These are phyloP conservation scores for Microplitis deprimator DNA, from an alignment of 2,888 invertebrate genomes.

Conservation along the genomic window DNA sequence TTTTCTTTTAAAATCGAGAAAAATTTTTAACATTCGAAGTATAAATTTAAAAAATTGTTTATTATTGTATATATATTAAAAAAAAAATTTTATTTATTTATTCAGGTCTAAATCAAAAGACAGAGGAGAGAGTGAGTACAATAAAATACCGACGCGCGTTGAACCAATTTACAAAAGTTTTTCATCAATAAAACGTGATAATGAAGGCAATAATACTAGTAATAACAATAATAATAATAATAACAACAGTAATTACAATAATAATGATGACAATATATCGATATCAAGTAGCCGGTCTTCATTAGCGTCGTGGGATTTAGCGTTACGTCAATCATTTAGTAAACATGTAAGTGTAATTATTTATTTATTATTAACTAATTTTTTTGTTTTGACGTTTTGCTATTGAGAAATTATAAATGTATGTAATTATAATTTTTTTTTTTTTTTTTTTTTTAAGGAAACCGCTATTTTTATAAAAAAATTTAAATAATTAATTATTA, in stretches of 20 bases:
- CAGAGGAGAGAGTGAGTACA: slow-evolving; percentile 73
- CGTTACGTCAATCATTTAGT: slow-evolving; percentile 72
- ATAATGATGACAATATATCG: slow-evolving; percentile 72
- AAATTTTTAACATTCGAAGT: too few species aligned
- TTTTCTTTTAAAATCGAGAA: too few species aligned
- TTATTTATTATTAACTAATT: slow-evolving; percentile 23
- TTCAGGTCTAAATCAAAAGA: slow-evolving; percentile 71
- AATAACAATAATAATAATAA: slow-evolving; percentile 61
- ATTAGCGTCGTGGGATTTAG: slow-evolving; percentile 76
- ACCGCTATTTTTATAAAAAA: slow-evolving; percentile 4
- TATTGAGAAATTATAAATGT: slow-evolving; percentile 30
- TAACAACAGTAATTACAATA: slow-evolving; percentile 50
- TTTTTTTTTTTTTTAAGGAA: slow-evolving; percentile 32
- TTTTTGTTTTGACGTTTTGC: slow-evolving; percentile 31
- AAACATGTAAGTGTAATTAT: slow-evolving; percentile 72
- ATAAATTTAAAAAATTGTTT: background rate
- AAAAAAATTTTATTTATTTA: too few species aligned
- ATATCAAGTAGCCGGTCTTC: slow-evolving; percentile 77
- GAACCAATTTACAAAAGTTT: slow-evolving; percentile 70
- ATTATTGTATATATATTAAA: slow-evolving; percentile 16
- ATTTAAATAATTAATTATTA: too few species aligned
- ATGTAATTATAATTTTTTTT: slow-evolving; percentile 29
- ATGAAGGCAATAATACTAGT: slow-evolving; percentile 68
- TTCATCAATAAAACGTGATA: slow-evolving; percentile 68
- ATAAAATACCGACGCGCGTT: slow-evolving; percentile 67